A percentile compares a stretch with the other conserved stretches of the same genome.
Evolutionary conservation across 2,888 invertebrate genomes (phyloP).

Genomic region (Adelognathus sp.): DNA sequence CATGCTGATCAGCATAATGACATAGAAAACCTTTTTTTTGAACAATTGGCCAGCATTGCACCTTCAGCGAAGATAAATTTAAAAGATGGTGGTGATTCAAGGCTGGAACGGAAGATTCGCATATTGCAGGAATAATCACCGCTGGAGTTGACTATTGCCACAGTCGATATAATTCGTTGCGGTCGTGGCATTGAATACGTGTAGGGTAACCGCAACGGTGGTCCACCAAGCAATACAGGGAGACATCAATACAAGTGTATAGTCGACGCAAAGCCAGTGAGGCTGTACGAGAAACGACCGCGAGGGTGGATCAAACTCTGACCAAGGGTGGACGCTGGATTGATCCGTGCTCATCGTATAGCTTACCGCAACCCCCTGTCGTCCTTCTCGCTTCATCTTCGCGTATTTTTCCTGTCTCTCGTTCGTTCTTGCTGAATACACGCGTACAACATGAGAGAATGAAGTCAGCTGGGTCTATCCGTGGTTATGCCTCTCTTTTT

Average conservation of each 20-base stretch:
- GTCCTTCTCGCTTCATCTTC: slow-evolving; percentile 18
- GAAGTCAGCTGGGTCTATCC: slow-evolving; percentile 20
- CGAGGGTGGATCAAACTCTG: slow-evolving; percentile 63
- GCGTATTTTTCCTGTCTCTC: slow-evolving; percentile 1
- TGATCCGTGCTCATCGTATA: slow-evolving; percentile 74
- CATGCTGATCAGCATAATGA: no score
- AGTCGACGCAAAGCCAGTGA: slow-evolving; percentile 22
- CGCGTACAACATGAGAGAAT: slow-evolving; percentile 9
- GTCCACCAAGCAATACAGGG: slow-evolving; percentile 6
- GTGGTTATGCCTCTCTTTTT: slow-evolving; percentile 21
- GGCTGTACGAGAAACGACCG: slow-evolving; percentile 35
- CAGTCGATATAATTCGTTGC: slow-evolving; percentile 73
- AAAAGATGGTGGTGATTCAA: no score
- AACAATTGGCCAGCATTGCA: no score
- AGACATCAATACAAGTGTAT: not conserved
- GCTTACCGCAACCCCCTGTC: slow-evolving; percentile 53
- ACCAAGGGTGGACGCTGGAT: slow-evolving; percentile 70
- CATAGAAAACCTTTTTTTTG: no score
- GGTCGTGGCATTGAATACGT: slow-evolving; percentile 51
- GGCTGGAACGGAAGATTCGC: no score
- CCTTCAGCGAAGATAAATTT: no score
- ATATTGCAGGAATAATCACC: slow-evolving; percentile 12
- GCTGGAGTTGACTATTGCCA: slow-evolving; percentile 26
- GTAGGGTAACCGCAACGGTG: slow-evolving; percentile 32
- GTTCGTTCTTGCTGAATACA: not conserved